Base-by-base conservation (phyloP, 2,797 vertebrate species). In the Bradypus variegatus region DNA sequence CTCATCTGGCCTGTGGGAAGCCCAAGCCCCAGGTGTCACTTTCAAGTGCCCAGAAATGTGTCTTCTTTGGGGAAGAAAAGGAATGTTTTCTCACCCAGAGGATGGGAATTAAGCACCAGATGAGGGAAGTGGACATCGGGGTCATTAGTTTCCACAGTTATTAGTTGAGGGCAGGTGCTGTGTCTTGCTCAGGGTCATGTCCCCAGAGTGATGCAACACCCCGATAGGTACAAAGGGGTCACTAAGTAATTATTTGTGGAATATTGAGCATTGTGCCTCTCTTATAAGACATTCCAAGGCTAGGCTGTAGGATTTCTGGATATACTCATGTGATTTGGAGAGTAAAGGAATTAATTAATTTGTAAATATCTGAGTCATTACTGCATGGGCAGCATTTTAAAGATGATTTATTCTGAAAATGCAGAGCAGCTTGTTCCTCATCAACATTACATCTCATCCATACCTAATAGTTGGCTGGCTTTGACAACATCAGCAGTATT, bases 291-390 rank as follows among this genome's bases (percentile, higher is more conserved):
- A 48, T 75, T 84, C 67, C 33, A 23, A 23, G 3, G 55, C 70
- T 48, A 53, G 58, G 21, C 58, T 8, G 86, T n/a, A 75, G 75
- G 55, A 1, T 64, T 11, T 87, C 62, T 81, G 72, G 6, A 83
- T 41, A 73, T 67, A 48, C 12, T 88, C 85, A 25, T 41, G 69
- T 79, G 69, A 93, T 69, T 85, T 29, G 23, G 69, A 94, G 79
- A 81, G 60, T 41, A 60, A 91, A 8, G 91, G 65, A 83, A 76
- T 91, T 94, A 88, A 93, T 93, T 78, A 83, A 79, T 73, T 36
- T 77, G 82, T 91, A 95, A 94, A 92, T 94, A 95, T 94, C 94
- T 89, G 89, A 79, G 53, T 72, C 93, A 95, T 96, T 89, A 81
- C 87, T 8, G 15, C 67, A 27, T 84, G 62, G 76, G 88, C 89